These are phyloP conservation scores for Trissolcus brochymenae DNA, from an alignment of 2,888 invertebrate species.

Conservation along the genomic window DNA sequence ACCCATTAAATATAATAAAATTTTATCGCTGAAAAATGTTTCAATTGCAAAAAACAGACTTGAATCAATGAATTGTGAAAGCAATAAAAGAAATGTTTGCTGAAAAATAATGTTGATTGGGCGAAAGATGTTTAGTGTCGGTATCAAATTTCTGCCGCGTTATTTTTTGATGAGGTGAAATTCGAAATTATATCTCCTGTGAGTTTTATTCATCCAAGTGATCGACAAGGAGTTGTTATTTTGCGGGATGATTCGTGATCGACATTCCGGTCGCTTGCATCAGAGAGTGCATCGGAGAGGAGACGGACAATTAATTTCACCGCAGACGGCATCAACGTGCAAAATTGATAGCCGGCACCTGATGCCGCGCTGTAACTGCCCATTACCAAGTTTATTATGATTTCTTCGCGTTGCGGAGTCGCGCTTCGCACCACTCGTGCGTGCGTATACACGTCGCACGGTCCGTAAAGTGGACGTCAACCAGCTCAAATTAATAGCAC, in stretches of 20 bases:
- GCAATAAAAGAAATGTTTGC: no score
- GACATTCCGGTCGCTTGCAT: conserved; percentile 54
- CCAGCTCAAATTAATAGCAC: conserved; percentile 56
- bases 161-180: no score
- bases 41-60: no score
- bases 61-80: no score
- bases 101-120: no score
- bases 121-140: no score
- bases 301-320: conserved; percentile 65
- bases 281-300: conserved; percentile 21
- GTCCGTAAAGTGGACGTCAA: conserved; percentile 52
- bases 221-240: conserved; percentile 3
- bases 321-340: conserved; percentile 59
- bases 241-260: conserved; percentile 28
- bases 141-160: no score
- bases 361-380: conserved; percentile 63
- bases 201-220: background rate
- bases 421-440: conserved; percentile 38
- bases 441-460: conserved; percentile 30
- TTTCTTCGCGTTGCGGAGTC: conserved; percentile 60
- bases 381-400: conserved; percentile 68
- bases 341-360: conserved; percentile 69
- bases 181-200: background rate
- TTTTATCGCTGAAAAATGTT: no score
- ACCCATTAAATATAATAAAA: no score